These are phyloP conservation scores for Antrozous pallidus DNA, from an alignment of 2,797 vertebrate genomes.

Conservation along the genomic window DNA sequence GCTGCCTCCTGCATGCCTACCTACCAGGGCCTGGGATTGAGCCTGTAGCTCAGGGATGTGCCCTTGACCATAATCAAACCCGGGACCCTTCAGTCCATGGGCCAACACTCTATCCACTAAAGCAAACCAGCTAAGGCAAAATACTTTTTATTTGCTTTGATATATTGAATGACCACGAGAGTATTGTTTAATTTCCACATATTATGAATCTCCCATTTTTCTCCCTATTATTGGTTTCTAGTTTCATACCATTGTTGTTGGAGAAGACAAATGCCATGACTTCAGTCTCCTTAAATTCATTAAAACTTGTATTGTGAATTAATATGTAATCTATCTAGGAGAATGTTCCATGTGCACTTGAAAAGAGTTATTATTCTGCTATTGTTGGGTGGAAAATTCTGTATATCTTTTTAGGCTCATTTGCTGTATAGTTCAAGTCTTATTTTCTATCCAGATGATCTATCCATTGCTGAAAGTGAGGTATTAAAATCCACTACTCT, in stretches of 20 bases:
- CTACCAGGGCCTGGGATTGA: too few species aligned
- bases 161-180: not conserved
- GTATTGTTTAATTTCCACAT: not conserved
- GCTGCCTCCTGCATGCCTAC: too few species aligned
- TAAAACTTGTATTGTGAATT: not conserved
- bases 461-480: not conserved
- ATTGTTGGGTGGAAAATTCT: not conserved
- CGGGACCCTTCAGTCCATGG: too few species aligned
- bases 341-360: not conserved
- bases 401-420: not conserved
- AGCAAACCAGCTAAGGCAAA: too few species aligned
- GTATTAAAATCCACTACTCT: not conserved
- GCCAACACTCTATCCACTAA: too few species aligned
- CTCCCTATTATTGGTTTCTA: not conserved
- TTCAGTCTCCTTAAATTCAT: not conserved
- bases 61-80: too few species aligned
- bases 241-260: not conserved
- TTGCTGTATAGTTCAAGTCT: not conserved
- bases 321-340: not conserved
- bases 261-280: not conserved
- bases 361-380: not conserved
- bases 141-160: not conserved
- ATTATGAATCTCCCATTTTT: not conserved
- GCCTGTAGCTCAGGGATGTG: too few species aligned
- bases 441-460: not conserved